These are phyloP conservation scores for Chymomyza caudatula DNA, from an alignment of 2,888 invertebrate genomes.

Conservation along the genomic window DNA sequence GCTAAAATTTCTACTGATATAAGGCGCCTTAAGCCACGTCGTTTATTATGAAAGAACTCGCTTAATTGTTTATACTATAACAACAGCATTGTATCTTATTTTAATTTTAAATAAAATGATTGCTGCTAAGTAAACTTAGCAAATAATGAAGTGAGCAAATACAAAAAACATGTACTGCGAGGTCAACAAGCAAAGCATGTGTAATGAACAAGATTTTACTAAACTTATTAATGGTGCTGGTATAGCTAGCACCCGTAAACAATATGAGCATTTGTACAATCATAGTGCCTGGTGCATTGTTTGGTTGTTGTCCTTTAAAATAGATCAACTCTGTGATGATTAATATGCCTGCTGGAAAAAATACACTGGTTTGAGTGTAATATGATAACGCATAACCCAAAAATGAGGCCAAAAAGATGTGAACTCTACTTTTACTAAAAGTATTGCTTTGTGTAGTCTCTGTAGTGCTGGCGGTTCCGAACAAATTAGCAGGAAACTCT, in stretches of 20 bases:
- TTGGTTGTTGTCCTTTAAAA: slow-evolving; percentile 11
- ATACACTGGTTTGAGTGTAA: slow-evolving; percentile 24
- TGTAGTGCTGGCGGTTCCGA: neutral
- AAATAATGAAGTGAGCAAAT: slow-evolving; percentile 32
- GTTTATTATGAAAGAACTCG: neutral
- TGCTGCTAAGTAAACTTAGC: slow-evolving; percentile 12
- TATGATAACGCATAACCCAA: slow-evolving; percentile 34
- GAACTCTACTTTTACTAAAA: slow-evolving; percentile 15
- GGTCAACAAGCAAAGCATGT: slow-evolving; percentile 31
- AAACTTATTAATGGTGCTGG: slow-evolving; percentile 24
- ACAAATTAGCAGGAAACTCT: neutral
- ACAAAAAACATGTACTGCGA: slow-evolving; percentile 44
- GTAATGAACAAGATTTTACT: slow-evolving; percentile 27
- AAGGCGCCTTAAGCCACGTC: too few species aligned
- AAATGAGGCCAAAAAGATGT: slow-evolving; percentile 42
- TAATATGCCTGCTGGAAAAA: slow-evolving; percentile 36
- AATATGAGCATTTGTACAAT: slow-evolving; percentile 33
- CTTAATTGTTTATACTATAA: neutral
- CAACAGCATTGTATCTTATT: neutral
- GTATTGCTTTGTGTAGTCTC: neutral
- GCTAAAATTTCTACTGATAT: too few species aligned
- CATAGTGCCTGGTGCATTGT: slow-evolving; percentile 17
- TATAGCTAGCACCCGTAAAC: slow-evolving; percentile 19
- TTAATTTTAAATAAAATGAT: neutral
- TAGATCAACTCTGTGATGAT: slow-evolving; percentile 36